A percentile compares a stretch with the other conserved stretches of the same genome.
Conservation (phyloP, 2,797 vertebrate genomes). For the Poecilia gillii region DNA sequence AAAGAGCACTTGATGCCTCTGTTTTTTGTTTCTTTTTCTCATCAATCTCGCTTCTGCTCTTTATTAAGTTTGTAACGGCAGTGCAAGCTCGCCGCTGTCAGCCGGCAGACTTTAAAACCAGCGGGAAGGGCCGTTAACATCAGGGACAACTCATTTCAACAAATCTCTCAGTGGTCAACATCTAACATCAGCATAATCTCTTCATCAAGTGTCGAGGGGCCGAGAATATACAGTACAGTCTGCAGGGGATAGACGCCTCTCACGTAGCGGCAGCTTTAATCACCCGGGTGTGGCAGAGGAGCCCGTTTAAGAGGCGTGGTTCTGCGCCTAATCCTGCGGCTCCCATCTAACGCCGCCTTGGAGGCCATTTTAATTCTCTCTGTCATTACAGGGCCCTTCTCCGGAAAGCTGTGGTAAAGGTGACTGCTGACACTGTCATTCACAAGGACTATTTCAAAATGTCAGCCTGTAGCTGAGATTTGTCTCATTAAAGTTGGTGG, state of each 20-base stretch:
- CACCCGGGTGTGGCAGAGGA: slow-evolving; percentile 56
- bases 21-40: slow-evolving; percentile 63
- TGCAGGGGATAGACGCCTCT: slow-evolving; percentile 18
- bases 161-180: slow-evolving; percentile 69
- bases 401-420: slow-evolving; percentile 80
- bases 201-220: slow-evolving; percentile 55
- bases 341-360: slow-evolving; percentile 52
- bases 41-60: slow-evolving; percentile 81
- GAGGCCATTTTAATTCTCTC: slow-evolving; percentile 82
- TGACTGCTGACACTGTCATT: slow-evolving; percentile 83
- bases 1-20: slow-evolving; percentile 79
- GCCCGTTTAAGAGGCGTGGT: slow-evolving; percentile 69
- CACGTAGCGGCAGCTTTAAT: slow-evolving; percentile 37
- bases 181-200: slow-evolving; percentile 59
- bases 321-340: slow-evolving; percentile 73
- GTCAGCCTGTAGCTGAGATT: slow-evolving; percentile 80
- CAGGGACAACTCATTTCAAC: slow-evolving; percentile 65
- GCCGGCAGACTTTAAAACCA: slow-evolving; percentile 54
- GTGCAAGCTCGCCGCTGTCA: slow-evolving; percentile 64
- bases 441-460: slow-evolving; percentile 83
- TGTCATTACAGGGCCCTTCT: slow-evolving; percentile 76
- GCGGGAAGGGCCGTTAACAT: slow-evolving; percentile 48
- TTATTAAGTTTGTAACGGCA: slow-evolving; percentile 82
- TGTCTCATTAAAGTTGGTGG: slow-evolving; percentile 81
- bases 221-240: slow-evolving; percentile 11